These are phyloP conservation scores for Pseudochirops cupreus DNA, from an alignment of 2,797 vertebrate species.

Conservation along the genomic window DNA sequence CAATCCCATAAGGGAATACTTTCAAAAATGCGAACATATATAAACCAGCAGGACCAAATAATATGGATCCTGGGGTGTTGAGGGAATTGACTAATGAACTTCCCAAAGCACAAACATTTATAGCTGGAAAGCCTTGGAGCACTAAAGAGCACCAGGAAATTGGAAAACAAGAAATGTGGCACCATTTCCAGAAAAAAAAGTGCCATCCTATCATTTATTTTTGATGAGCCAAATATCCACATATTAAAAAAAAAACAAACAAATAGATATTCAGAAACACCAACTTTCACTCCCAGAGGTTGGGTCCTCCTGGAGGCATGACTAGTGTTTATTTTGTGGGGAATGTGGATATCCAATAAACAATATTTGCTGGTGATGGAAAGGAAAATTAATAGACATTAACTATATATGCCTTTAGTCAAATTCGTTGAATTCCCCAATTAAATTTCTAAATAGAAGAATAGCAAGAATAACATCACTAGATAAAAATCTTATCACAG, in stretches of 20 bases:
- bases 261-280: conserved; percentile 58
- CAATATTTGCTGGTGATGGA: conserved; percentile 43
- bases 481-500: background rate
- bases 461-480: background rate
- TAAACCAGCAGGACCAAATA: conserved; percentile 69
- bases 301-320: background rate
- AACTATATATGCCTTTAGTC: background rate
- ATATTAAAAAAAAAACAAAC: conserved; percentile 62
- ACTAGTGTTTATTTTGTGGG: conserved; percentile 58
- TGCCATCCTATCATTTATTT: conserved; percentile 60
- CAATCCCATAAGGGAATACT: conserved; percentile 64
- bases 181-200: conserved; percentile 61
- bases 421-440: background rate
- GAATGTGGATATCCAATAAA: conserved; percentile 36
- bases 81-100: conserved; percentile 74
- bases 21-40: conserved; percentile 67
- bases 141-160: conserved; percentile 57
- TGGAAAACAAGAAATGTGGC: conserved; percentile 71
- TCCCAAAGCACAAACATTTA: conserved; percentile 25
- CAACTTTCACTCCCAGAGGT: conserved; percentile 41
- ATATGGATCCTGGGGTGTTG: conserved; percentile 50
- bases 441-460: background rate
- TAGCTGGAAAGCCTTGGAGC: conserved; percentile 29
- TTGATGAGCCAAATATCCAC: conserved; percentile 53
- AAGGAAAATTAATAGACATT: conserved; percentile 22